Conservation (phyloP, 30 jellyfish, hydroid and myxozoan species). For the Aurelia aurita complex sp. Pacific region DNA sequence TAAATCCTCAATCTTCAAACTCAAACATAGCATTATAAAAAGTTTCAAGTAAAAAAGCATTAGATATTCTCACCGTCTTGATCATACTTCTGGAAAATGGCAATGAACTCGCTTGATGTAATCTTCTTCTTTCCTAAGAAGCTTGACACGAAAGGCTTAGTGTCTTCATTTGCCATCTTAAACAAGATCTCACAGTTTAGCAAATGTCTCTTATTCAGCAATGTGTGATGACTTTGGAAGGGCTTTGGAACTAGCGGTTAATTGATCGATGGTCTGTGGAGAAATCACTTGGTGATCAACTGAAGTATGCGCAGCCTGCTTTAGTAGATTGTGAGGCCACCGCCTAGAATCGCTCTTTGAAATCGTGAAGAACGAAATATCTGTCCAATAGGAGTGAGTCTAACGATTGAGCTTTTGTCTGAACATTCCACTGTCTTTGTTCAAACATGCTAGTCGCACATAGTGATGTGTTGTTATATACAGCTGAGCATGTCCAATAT, state of each 20-base stretch:
- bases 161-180: constrained; percentile 51
- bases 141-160: constrained; percentile 64
- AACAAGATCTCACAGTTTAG: not conserved
- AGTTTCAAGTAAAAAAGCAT: not conserved
- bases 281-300: not conserved
- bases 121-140: constrained; percentile 78
- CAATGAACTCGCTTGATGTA: constrained; percentile 78
- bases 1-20: not conserved
- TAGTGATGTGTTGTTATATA: not conserved
- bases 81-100: constrained; percentile 72
- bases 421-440: constrained; percentile 15
- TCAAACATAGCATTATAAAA: not conserved
- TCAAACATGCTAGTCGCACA: constrained; percentile 4
- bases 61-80: constrained; percentile 61
- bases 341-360: not conserved
- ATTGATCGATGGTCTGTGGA: not conserved
- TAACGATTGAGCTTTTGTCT: not conserved
- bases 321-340: not conserved
- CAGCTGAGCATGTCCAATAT: constrained; percentile 24
- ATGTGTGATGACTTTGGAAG: not conserved
- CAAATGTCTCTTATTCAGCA: not conserved
- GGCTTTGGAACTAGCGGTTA: not conserved
- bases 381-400: constrained; percentile 5
- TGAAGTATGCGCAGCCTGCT: not conserved
- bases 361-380: not conserved